These are phyloP conservation scores for Zoanthus sociatus DNA, from an alignment of 92 coral and sea anemone genomes.

Conservation along the genomic window DNA sequence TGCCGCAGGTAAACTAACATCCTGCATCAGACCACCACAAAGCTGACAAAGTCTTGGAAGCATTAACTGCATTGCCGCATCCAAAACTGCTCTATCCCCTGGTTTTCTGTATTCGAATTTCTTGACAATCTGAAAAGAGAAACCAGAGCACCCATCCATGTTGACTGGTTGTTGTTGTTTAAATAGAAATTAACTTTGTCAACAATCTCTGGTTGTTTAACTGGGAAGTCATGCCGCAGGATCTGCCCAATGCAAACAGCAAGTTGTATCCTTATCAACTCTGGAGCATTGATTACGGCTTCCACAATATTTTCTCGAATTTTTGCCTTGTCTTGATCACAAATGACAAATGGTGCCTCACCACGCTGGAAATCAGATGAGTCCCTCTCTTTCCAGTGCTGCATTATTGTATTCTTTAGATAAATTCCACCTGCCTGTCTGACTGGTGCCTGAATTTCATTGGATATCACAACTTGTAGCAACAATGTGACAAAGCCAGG, in stretches of 20 bases:
- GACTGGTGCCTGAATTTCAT: conserved; percentile 85
- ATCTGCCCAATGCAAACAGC: conserved; percentile 95
- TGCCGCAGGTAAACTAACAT: conserved; percentile 76
- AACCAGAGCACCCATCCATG: conserved; percentile 95
- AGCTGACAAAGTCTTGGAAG: conserved; percentile 83
- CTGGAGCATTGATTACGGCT: conserved; percentile 95
- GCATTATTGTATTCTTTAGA: conserved; percentile 93
- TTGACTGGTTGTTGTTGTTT: conserved; percentile 74
- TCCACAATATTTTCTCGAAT: conserved; percentile 90
- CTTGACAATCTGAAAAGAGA: conserved; percentile 93
- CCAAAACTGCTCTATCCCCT: conserved; percentile 85
- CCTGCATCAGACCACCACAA: conserved; percentile 72
- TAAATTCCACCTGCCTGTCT: conserved; percentile 98
- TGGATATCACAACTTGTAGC: conserved; percentile 94
- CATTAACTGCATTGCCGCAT: conserved; percentile 83
- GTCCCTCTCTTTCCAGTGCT: conserved; percentile 94
- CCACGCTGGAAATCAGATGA: conserved; percentile 76
- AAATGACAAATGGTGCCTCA: conserved; percentile 78
- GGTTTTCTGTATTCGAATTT: conserved; percentile 96
- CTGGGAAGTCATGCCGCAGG: conserved; percentile 93
- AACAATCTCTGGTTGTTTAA: conserved; percentile 90
- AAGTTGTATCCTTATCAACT: conserved; percentile 90
- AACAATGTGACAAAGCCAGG: conserved; percentile 89
- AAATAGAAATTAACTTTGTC: conserved; percentile 84
- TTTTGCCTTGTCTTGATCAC: conserved; percentile 84